Evolutionary conservation across 2,113 vertebrate genomes (phyloP).

Genomic region (Syngnathus typhle): DNA sequence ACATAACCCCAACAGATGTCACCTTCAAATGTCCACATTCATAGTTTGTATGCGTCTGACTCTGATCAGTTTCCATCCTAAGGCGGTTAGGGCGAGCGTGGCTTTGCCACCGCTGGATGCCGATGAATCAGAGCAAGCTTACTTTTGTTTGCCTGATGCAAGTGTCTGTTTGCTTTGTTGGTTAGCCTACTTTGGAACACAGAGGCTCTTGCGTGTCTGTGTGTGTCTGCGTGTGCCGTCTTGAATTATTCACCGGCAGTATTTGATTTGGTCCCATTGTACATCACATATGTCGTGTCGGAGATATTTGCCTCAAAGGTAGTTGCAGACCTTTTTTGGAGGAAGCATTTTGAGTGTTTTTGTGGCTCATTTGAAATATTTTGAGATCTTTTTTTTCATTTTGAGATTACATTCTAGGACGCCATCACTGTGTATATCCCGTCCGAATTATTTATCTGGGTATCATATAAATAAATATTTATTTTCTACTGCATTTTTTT

Average conservation of each 20-base stretch:
- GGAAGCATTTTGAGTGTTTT: conserved; percentile 7
- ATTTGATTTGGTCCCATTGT: conserved; percentile 37
- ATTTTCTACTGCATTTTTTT: not conserved
- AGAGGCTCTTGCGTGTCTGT: conserved; percentile 3
- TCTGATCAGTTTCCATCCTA: conserved; percentile 37
- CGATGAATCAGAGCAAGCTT: conserved; percentile 50
- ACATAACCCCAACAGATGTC: conserved; percentile 28
- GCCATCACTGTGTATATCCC: conserved; percentile 20
- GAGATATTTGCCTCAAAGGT: conserved; percentile 4
- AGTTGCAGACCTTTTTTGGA: not conserved
- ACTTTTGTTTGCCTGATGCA: conserved; percentile 51
- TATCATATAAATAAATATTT: too few species aligned
- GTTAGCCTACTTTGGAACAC: conserved; percentile 44
- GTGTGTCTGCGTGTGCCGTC: conserved; percentile 21
- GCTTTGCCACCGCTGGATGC: conserved; percentile 43
- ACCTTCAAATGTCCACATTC: conserved; percentile 52
- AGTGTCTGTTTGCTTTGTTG: conserved; percentile 55
- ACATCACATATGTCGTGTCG: conserved; percentile 12
- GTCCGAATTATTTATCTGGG: too few species aligned
- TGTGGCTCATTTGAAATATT: conserved; percentile 12
- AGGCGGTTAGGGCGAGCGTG: conserved; percentile 35
- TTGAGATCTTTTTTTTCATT: conserved; percentile 42
- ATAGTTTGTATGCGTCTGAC: conserved; percentile 11
- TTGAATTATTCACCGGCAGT: conserved; percentile 51
- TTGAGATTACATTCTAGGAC: conserved; percentile 43